Evolutionary conservation across 2,113 vertebrate genomes (phyloP).

Genomic region (Chlorodrepanis virens): DNA sequence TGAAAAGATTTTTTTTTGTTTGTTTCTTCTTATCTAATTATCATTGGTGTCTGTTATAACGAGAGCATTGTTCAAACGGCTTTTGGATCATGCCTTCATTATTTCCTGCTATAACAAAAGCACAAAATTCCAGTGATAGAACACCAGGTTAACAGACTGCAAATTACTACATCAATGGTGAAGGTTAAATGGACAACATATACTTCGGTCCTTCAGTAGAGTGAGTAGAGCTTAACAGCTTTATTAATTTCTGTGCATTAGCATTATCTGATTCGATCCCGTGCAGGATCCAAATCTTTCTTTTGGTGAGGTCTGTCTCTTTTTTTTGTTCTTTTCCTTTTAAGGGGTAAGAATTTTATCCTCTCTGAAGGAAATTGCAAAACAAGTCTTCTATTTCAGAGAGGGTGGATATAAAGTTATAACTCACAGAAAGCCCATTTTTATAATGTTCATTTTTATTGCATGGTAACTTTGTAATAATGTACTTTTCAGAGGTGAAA

Average conservation of each 20-base stretch:
- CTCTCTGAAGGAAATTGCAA: not conserved
- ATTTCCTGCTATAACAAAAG: not conserved
- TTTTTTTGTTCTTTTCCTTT: not conserved
- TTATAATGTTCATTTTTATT: slow-evolving; percentile 32
- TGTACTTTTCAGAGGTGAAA: slow-evolving; percentile 27
- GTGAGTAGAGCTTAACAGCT: not conserved
- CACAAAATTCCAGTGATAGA: not conserved
- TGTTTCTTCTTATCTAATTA: not conserved
- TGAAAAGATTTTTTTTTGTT: not conserved
- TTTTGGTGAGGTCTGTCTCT: not conserved
- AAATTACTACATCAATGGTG: not conserved
- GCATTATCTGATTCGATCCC: slow-evolving; percentile 10
- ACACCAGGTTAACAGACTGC: not conserved
- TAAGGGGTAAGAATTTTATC: not conserved
- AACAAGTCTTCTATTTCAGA: not conserved
- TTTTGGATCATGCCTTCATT: not conserved
- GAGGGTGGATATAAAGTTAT: not conserved
- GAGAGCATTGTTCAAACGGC: not conserved
- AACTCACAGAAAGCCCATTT: slow-evolving; percentile 4
- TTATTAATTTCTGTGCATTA: not conserved
- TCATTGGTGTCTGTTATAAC: not conserved
- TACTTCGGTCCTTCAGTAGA: not conserved
- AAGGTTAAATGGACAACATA: not conserved
- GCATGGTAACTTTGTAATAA: not conserved
- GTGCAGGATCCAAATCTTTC: not conserved